Percentiles rank a stretch among this genome's conserved stretches.
Conservation (phyloP, 2,888 invertebrate species). For the Dichetophora obliterata region DNA sequence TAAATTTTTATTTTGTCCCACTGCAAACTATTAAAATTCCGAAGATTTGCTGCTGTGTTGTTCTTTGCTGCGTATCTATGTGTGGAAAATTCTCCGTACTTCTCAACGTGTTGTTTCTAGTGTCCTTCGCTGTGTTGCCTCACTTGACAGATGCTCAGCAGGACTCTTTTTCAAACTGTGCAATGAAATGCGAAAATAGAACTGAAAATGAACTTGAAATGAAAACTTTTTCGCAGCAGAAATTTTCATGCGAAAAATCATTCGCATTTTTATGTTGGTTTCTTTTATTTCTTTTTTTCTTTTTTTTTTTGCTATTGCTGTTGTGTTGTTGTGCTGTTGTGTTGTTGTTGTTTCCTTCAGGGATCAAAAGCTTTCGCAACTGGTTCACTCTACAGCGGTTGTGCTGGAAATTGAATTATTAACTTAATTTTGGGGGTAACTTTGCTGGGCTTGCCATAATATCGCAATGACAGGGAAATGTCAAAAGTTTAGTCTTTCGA, state of each 20-base stretch:
- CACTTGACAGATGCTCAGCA: slow-evolving; percentile 5
- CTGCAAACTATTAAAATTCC: background rate
- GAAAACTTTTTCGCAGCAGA: background rate
- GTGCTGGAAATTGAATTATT: slow-evolving; percentile 10
- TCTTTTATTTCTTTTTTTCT: too few relatives aligned
- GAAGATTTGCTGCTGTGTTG: background rate
- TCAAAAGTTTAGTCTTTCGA: too few relatives aligned
- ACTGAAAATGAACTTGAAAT: slow-evolving; percentile 1
- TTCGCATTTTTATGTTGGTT: background rate
- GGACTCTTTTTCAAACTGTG: slow-evolving; percentile 8
- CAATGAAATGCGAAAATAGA: slow-evolving; percentile 13
- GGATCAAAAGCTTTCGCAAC: background rate
- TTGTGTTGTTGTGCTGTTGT: too few relatives aligned
- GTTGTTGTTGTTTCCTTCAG: too few relatives aligned
- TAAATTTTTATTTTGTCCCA: background rate
- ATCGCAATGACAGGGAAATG: too few relatives aligned
- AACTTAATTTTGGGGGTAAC: background rate
- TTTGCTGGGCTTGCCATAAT: too few relatives aligned
- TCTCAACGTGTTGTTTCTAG: background rate
- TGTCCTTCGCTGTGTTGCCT: background rate
- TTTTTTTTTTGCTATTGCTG: background rate
- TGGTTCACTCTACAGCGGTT: background rate
- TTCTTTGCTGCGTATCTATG: background rate
- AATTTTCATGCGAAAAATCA: background rate
- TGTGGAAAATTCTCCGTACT: background rate